These are phyloP conservation scores for Clunio marinus DNA, from an alignment of 2,888 invertebrate genomes.

Conservation along the genomic window DNA sequence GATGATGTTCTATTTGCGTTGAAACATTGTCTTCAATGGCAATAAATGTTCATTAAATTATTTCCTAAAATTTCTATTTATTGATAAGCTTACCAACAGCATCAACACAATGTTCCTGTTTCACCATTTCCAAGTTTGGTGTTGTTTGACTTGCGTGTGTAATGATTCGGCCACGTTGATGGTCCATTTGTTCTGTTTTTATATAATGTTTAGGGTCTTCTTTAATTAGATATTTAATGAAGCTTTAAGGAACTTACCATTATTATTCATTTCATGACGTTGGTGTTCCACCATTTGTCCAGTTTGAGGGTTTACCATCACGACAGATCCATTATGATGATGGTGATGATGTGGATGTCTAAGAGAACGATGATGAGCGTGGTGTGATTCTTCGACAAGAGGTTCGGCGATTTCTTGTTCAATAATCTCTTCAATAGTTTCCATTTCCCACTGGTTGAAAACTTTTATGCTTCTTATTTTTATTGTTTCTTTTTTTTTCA, in stretches of 20 bases:
- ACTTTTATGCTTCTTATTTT: no score
- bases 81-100: constrained; percentile 40
- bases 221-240: no score
- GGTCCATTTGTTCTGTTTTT: constrained; percentile 26
- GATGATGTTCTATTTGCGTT: constrained; percentile 41
- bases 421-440: constrained; percentile 59
- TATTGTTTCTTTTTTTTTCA: not conserved
- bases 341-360: constrained; percentile 52
- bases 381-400: constrained; percentile 46
- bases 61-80: not conserved
- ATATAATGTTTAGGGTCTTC: not conserved
- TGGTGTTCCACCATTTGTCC: constrained; percentile 26
- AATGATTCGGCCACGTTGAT: constrained; percentile 39
- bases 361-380: constrained; percentile 15
- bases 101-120: constrained; percentile 42
- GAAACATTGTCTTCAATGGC: not conserved
- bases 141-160: constrained; percentile 40
- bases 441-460: no score
- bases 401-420: constrained; percentile 56
- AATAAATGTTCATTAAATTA: not conserved
- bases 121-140: constrained; percentile 42
- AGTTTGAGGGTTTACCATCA: constrained; percentile 46
- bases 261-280: constrained; percentile 37
- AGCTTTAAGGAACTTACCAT: no score
- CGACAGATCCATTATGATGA: constrained; percentile 49